Evolutionary conservation across 1,140 invertebrate genomes (phyloP).

Genomic region (Caerostris extrusa): DNA sequence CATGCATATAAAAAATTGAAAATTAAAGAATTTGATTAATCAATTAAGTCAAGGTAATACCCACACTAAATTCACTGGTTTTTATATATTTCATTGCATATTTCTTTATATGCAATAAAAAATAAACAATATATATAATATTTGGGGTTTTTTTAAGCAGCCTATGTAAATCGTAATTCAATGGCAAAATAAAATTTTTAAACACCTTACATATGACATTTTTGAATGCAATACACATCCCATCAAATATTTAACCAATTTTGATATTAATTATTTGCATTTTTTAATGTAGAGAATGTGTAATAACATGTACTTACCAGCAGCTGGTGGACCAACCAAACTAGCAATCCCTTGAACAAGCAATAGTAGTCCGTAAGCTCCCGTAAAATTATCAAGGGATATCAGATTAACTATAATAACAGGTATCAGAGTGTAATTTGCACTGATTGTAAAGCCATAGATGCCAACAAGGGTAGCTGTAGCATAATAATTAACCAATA

Average conservation of each 20-base stretch:
- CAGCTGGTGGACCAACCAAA: constrained; percentile 92
- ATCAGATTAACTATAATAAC: constrained; percentile 93
- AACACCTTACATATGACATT: not conserved
- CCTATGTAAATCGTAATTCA: not conserved
- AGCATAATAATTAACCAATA: constrained; percentile 85
- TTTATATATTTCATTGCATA: too few species aligned
- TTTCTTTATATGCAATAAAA: not conserved
- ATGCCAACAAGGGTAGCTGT: constrained; percentile 83
- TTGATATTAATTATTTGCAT: not conserved
- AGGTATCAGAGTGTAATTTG: constrained; percentile 92
- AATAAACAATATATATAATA: not conserved
- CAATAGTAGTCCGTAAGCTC: constrained; percentile 92
- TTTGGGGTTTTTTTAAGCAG: not conserved
- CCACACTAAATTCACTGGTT: too few species aligned
- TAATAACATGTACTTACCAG: constrained; percentile 82
- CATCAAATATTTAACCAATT: not conserved
- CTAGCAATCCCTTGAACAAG: constrained; percentile 94
- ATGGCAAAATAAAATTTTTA: not conserved
- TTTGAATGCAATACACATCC: not conserved
- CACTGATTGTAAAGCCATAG: constrained; percentile 92
- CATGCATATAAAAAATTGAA: too few species aligned
- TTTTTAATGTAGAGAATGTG: not conserved
- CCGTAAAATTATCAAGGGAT: constrained; percentile 92
- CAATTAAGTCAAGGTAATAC: too few species aligned
- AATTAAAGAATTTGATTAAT: too few species aligned